phyloP scores from a whole-genome alignment of 2,797 vertebrate species.

The Malurus splendens region DNA sequence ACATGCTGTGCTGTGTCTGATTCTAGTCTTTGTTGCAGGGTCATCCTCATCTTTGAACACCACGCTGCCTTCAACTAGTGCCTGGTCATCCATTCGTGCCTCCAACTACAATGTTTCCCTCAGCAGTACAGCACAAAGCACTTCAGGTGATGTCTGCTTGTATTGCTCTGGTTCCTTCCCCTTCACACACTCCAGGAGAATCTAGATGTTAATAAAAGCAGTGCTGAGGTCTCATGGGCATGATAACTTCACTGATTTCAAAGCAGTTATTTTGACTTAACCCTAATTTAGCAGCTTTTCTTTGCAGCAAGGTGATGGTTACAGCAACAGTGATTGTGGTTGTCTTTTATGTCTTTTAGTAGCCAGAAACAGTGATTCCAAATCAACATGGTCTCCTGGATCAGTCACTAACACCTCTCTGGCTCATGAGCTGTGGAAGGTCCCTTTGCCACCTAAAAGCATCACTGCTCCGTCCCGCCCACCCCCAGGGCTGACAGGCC shows the following conservation, averaged over 20 bases:
- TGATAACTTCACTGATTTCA: neutral
- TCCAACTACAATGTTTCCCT: slow-evolving; percentile 99
- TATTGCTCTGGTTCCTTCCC: neutral
- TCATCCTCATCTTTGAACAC: slow-evolving; percentile 99
- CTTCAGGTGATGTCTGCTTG: slow-evolving; percentile 82
- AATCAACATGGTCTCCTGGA: slow-evolving; percentile 91
- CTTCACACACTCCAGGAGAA: accelerated
- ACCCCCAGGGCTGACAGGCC: slow-evolving; percentile 92
- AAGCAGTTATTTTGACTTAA: neutral
- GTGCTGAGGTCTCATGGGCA: neutral
- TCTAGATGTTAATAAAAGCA: neutral
- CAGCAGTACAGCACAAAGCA: slow-evolving; percentile 99
- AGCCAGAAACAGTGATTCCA: slow-evolving; percentile 98
- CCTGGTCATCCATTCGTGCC: slow-evolving; percentile 99
- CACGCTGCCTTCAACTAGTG: slow-evolving; percentile 99
- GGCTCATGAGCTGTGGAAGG: slow-evolving; percentile 99
- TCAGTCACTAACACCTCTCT: slow-evolving; percentile 94
- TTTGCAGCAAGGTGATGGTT: neutral
- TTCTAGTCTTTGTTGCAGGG: slow-evolving; percentile 68
- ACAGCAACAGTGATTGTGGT: neutral
- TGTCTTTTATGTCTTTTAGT: slow-evolving; percentile 12
- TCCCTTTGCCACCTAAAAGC: slow-evolving; percentile 93
- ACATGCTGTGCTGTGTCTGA: neutral
- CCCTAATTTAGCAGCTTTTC: neutral
- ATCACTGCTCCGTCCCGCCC: slow-evolving; percentile 94